These are phyloP conservation scores for Smittia sp. DNA, from an alignment of 2,888 invertebrate genomes.

Conservation along the genomic window DNA sequence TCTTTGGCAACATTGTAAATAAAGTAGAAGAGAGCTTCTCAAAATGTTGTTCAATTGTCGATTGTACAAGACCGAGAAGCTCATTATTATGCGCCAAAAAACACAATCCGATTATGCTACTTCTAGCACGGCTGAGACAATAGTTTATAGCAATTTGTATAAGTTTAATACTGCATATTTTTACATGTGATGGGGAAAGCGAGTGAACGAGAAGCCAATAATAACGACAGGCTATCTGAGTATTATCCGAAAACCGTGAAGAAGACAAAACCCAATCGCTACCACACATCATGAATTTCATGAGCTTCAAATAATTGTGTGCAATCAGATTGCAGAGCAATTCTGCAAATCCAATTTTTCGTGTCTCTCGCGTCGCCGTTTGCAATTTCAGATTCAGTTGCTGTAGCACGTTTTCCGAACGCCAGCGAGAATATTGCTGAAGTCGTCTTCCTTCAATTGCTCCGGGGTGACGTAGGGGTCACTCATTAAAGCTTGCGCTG, in stretches of 20 bases:
- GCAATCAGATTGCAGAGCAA: not conserved
- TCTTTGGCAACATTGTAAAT: slow-evolving; percentile 36
- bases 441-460: slow-evolving; percentile 76
- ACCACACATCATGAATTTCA: slow-evolving; percentile 41
- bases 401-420: slow-evolving; percentile 86
- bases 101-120: not conserved
- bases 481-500: slow-evolving; percentile 47
- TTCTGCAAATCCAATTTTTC: not conserved
- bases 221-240: slow-evolving; percentile 33
- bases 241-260: slow-evolving; percentile 13
- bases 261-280: slow-evolving; percentile 17
- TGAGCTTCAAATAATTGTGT: slow-evolving; percentile 22
- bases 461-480: slow-evolving; percentile 53
- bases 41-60: slow-evolving; percentile 23
- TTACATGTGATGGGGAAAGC: not conserved
- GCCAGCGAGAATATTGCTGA: slow-evolving; percentile 84
- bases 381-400: slow-evolving; percentile 55
- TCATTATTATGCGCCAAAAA: slow-evolving; percentile 27
- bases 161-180: slow-evolving; percentile 29
- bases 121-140: slow-evolving; percentile 27
- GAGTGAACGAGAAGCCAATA: slow-evolving; percentile 29
- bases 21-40: not conserved
- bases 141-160: slow-evolving; percentile 30
- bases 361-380: not conserved
- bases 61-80: slow-evolving; percentile 9